Base-by-base conservation (phyloP, 2,888 invertebrate genomes). In the Parnassius glacialis region DNA sequence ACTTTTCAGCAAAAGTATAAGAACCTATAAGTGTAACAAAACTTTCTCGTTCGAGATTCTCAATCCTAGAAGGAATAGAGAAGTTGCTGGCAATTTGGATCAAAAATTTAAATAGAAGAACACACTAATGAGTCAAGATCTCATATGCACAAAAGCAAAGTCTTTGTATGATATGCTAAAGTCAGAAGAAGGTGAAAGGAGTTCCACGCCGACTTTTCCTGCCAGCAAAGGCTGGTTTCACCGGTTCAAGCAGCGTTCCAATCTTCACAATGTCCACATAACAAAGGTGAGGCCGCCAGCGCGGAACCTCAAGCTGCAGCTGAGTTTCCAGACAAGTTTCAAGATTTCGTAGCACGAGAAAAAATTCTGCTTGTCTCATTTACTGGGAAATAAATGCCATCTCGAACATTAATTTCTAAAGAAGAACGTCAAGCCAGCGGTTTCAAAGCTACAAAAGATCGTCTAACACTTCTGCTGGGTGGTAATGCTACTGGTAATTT, bases 401-500 rank as follows among this genome's bases (percentile, higher is more conserved):
- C 64, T 57, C 53, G 62, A 57, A 68, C 66, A 45, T 66, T 64
- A 47, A 66, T 69, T 20, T 61, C 61, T 16, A 61, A 61, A 25
- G 58, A 65, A 64, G 66, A 67, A 58, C 48, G 68, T 57, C 62
- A 59, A 51, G 64, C 65, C 16, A 64, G 64, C 60, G 69, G 70
- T 52, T 77, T 71, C 64, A 73, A 74, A 66, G 73, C 66, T 54
- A 67, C 71, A n/a, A 74, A 75, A 68, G 70, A 75, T 65, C 67
- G 74, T 52, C 59, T 76, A 10, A 75, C 74, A 59, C 65, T 78
- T 62, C 64, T 74, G 51, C 62, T 77, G 57, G 70, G 74, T 61
- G 69, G 65, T 58, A 76, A 77, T 70, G 75, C 72, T 42, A 64
- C 66, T 63, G 74, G 62, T 48, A 58, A 48, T n/a, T 48, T 48